Evolutionary conservation across 2,113 vertebrate genomes (phyloP).

Genomic region (Chelonoidis abingdonii): DNA sequence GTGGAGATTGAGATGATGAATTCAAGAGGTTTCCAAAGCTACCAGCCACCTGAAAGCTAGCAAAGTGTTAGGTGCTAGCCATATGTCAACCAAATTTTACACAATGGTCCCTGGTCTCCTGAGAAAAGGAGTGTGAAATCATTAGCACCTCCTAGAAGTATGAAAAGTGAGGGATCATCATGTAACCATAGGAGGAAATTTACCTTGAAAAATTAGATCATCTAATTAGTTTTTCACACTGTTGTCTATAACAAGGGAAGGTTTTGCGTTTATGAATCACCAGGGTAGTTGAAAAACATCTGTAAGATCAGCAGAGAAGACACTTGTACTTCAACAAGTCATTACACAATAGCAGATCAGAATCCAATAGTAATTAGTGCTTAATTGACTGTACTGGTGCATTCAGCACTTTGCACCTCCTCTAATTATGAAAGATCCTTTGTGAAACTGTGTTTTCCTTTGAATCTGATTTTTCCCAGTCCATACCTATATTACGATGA

Average conservation of each 20-base stretch:
- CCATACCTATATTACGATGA: background rate
- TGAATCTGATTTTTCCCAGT: slow-evolving; percentile 36
- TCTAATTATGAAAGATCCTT: slow-evolving; percentile 57
- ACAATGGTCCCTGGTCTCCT: slow-evolving; percentile 18
- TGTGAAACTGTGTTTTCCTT: slow-evolving; percentile 48
- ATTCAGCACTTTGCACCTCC: slow-evolving; percentile 52
- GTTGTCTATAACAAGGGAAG: slow-evolving; percentile 32
- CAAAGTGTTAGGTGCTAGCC: slow-evolving; percentile 34
- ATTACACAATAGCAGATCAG: slow-evolving; percentile 53
- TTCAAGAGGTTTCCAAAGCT: slow-evolving; percentile 51
- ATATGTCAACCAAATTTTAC: slow-evolving; percentile 13
- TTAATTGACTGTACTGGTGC: slow-evolving; percentile 79
- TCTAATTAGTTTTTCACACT: slow-evolving; percentile 58
- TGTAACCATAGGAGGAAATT: background rate
- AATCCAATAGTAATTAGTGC: slow-evolving; percentile 81
- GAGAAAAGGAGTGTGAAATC: slow-evolving; percentile 31
- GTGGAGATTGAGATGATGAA: slow-evolving; percentile 28
- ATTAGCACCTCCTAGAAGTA: slow-evolving; percentile 29
- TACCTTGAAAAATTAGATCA: slow-evolving; percentile 24
- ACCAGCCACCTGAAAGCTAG: slow-evolving; percentile 43
- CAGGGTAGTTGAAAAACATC: slow-evolving; percentile 62
- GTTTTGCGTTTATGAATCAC: slow-evolving; percentile 42
- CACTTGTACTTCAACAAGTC: slow-evolving; percentile 58
- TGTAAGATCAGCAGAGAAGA: slow-evolving; percentile 66
- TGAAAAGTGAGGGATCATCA: background rate